These are phyloP conservation scores for Phragmatobia fuliginosa DNA, from an alignment of 2,888 invertebrate genomes.

Conservation along the genomic window DNA sequence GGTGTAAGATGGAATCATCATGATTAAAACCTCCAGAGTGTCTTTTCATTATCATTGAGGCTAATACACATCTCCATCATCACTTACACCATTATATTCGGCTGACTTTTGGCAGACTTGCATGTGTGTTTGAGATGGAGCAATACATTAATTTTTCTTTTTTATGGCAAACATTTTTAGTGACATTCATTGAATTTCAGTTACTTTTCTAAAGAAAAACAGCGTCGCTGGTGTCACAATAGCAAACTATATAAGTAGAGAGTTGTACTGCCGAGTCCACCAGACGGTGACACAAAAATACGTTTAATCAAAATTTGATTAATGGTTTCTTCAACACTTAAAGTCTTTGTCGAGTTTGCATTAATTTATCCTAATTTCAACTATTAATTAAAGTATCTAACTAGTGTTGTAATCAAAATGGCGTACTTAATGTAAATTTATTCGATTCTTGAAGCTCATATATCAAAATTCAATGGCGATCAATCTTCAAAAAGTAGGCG, in stretches of 20 bases:
- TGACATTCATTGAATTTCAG: background rate
- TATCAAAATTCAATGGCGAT: constrained; percentile 45
- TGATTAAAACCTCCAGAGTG: background rate
- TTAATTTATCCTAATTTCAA: constrained; percentile 35
- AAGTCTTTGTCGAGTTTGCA: constrained; percentile 22
- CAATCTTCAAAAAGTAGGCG: constrained; percentile 56
- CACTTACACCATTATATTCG: too few relatives aligned
- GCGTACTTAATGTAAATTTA: constrained; percentile 42
- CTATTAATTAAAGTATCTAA: constrained; percentile 38
- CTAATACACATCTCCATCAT: too few relatives aligned
- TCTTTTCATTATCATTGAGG: background rate
- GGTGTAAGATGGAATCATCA: background rate
- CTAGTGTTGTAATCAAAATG: constrained; percentile 33
- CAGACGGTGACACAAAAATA: constrained; percentile 28
- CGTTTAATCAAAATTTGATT: constrained; percentile 20
- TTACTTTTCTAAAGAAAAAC: background rate
- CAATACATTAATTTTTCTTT: background rate
- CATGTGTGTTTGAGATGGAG: background rate
- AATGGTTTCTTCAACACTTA: constrained; percentile 16
- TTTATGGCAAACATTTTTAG: background rate
- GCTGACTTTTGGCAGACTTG: background rate
- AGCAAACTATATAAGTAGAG: constrained; percentile 30
- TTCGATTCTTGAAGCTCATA: constrained; percentile 38
- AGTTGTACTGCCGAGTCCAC: constrained; percentile 19
- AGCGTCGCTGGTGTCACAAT: background rate